These are phyloP conservation scores for Circaetus cinerascens DNA, from an alignment of 2,113 vertebrate species.

Conservation along the genomic window DNA sequence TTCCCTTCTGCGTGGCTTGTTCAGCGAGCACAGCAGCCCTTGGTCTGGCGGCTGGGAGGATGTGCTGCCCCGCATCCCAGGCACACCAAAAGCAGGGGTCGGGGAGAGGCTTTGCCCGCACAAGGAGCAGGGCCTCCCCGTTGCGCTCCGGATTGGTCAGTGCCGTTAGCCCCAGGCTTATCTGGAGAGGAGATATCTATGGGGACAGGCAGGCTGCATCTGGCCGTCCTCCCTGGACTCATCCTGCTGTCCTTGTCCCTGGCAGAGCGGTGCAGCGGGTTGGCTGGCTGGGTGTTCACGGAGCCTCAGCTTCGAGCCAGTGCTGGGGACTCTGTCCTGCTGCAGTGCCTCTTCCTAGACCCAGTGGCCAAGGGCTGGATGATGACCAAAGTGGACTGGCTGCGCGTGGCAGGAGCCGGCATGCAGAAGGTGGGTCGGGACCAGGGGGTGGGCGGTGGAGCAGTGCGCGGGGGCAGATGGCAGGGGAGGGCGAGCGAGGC, in stretches of 20 bases:
- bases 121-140: not conserved
- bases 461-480: rapidly evolving
- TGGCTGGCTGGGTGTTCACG: not conserved
- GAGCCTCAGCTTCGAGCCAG: slow-evolving; percentile 18
- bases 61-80: slow-evolving; percentile 32
- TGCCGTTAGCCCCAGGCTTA: not conserved
- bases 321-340: slow-evolving; percentile 48
- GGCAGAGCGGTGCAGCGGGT: not conserved
- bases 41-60: slow-evolving; percentile 1
- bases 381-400: slow-evolving; percentile 71
- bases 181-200: not conserved
- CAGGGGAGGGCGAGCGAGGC: rapidly evolving
- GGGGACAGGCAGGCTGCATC: not conserved
- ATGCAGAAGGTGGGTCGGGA: not conserved
- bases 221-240: not conserved
- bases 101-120: not conserved
- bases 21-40: not conserved
- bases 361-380: not conserved
- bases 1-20: not conserved
- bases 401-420: not conserved
- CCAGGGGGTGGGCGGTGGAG: rapidly evolving
- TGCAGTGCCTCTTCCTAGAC: slow-evolving; percentile 59
- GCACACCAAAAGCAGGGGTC: not conserved
- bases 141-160: not conserved
- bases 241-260: slow-evolving; percentile 35